These are phyloP conservation scores for Zele albiditarsus DNA, from an alignment of 2,888 invertebrate genomes.

Conservation along the genomic window DNA sequence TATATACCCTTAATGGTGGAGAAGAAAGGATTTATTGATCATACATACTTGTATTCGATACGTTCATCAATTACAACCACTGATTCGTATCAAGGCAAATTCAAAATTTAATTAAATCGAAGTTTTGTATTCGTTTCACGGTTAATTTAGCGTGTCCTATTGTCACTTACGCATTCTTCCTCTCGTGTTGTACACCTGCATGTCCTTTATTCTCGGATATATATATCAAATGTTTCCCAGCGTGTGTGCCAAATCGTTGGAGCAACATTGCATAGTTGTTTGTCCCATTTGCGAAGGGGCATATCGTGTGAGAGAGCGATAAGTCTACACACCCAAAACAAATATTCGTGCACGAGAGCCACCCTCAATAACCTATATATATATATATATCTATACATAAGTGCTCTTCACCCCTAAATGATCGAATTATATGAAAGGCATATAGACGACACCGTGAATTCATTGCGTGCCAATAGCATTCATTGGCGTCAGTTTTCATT, in stretches of 20 bases:
- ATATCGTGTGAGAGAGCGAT: slow-evolving; percentile 32
- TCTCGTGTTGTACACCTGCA: slow-evolving; percentile 64
- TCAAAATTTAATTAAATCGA: slow-evolving; percentile 65
- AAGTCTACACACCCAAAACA: slow-evolving; percentile 59
- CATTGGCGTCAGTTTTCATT: not conserved
- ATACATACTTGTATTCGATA: not conserved
- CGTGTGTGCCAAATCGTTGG: slow-evolving; percentile 48
- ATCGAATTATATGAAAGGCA: slow-evolving; percentile 57
- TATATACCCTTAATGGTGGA: not conserved
- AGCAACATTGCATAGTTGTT: slow-evolving; percentile 17
- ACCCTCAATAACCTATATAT: slow-evolving; percentile 41
- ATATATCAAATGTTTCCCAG: slow-evolving; percentile 32
- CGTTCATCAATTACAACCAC: not conserved
- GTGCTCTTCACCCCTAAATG: slow-evolving; percentile 53
- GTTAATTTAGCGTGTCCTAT: slow-evolving; percentile 53
- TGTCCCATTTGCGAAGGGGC: slow-evolving; percentile 22
- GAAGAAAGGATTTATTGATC: not conserved
- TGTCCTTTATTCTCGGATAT: slow-evolving; percentile 53
- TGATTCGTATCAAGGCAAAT: slow-evolving; percentile 38
- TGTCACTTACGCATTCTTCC: slow-evolving; percentile 28
- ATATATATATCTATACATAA: slow-evolving; percentile 19
- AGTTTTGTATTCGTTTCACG: slow-evolving; percentile 61
- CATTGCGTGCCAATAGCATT: slow-evolving; percentile 53
- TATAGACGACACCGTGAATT: slow-evolving; percentile 56
- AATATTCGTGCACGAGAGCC: slow-evolving; percentile 58